phyloP scores from a whole-genome alignment of 2,888 invertebrate genomes.

The Eupithecia dodoneata region DNA sequence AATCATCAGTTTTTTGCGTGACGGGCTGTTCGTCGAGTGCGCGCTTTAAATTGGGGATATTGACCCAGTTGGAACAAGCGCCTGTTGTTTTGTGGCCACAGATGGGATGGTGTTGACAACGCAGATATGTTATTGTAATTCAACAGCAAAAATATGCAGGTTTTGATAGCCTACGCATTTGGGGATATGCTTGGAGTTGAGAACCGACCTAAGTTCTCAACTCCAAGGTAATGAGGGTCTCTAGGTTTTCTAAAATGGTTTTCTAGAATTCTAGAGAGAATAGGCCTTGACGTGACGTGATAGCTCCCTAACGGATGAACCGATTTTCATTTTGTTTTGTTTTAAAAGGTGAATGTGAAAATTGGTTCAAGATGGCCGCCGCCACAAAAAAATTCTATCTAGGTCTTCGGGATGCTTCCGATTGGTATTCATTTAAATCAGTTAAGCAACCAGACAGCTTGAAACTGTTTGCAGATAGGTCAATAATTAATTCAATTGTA shows the following conservation, averaged over 20 bases:
- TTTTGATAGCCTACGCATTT: neutral
- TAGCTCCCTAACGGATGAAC: too few species aligned
- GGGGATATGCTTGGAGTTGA: neutral
- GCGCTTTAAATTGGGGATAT: conserved; percentile 11
- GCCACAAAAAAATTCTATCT: too few species aligned
- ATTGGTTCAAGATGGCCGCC: too few species aligned
- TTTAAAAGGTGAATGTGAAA: too few species aligned
- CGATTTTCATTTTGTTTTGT: too few species aligned
- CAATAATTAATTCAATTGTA: too few species aligned
- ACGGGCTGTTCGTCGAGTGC: conserved; percentile 9
- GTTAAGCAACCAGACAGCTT: too few species aligned
- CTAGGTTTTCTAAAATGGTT: neutral
- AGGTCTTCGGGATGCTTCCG: too few species aligned
- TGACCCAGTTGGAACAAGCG: conserved; percentile 17
- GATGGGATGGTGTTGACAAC: neutral
- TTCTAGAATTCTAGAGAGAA: too few species aligned
- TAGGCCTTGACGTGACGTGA: too few species aligned
- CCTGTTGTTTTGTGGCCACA: neutral
- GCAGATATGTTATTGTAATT: neutral
- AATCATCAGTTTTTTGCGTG: conserved; percentile 31
- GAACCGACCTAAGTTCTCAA: neutral
- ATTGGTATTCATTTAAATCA: too few species aligned
- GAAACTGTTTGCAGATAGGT: too few species aligned
- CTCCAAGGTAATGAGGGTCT: neutral
- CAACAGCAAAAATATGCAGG: neutral